Evolutionary conservation across 2,888 invertebrate genomes (phyloP).

Genomic region (Heliconius hortense): DNA sequence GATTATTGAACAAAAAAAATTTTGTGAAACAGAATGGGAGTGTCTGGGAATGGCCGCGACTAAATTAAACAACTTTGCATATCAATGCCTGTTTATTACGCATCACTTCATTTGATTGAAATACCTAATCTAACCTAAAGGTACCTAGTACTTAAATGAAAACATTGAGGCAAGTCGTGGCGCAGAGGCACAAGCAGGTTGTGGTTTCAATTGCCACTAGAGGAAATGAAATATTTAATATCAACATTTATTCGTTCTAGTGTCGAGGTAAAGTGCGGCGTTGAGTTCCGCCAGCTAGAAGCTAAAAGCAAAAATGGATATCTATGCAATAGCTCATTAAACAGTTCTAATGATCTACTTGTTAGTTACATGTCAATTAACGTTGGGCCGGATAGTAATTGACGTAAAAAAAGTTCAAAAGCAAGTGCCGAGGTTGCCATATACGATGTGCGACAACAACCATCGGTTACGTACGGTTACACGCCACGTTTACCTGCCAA

Average conservation of each 20-base stretch:
- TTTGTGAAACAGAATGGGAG: constrained; percentile 67
- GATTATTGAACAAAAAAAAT: constrained; percentile 74
- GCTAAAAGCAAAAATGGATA: neutral
- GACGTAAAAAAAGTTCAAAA: constrained; percentile 73
- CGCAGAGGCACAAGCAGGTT: too few relatives aligned
- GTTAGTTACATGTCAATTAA: constrained; percentile 71
- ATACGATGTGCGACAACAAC: constrained; percentile 47
- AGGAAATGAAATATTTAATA: too few relatives aligned
- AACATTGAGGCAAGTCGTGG: too few relatives aligned
- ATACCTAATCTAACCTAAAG: constrained; percentile 60
- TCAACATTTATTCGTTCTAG: too few relatives aligned
- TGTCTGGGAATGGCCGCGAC: constrained; percentile 63
- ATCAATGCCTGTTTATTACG: constrained; percentile 79
- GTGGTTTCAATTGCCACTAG: too few relatives aligned
- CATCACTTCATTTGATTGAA: constrained; percentile 79
- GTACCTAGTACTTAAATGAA: constrained; percentile 37
- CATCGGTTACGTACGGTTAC: constrained; percentile 28
- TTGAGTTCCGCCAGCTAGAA: too few relatives aligned
- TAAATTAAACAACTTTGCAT: constrained; percentile 74
- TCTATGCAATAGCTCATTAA: constrained; percentile 19
- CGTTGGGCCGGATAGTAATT: constrained; percentile 66
- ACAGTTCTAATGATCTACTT: constrained; percentile 31
- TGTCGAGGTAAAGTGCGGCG: too few relatives aligned
- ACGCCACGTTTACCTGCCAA: constrained; percentile 46
- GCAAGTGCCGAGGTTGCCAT: constrained; percentile 62